A percentile compares a stretch with the other conserved stretches of the same genome.
These are phyloP conservation scores for Xanthia togata DNA, from an alignment of 2,888 invertebrate genomes.

Conservation along the genomic window DNA sequence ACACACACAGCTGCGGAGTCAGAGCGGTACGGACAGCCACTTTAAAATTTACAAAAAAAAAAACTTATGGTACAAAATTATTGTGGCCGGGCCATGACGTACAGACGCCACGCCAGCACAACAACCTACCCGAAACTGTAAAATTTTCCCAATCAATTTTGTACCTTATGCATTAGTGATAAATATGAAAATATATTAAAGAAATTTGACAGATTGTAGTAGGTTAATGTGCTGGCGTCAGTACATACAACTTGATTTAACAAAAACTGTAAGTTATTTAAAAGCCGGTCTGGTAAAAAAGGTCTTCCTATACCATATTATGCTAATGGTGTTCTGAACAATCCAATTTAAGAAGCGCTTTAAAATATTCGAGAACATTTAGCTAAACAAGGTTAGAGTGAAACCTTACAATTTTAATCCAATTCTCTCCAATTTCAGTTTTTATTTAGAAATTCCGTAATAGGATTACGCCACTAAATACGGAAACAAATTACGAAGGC, in stretches of 20 bases:
- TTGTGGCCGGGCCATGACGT: background rate
- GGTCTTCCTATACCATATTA: background rate
- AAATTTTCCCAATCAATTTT: too few relatives aligned
- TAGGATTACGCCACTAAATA: conserved; percentile 30
- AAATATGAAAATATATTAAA: too few relatives aligned
- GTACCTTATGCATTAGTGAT: too few relatives aligned
- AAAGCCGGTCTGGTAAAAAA: conserved; percentile 26
- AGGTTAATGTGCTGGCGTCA: too few relatives aligned
- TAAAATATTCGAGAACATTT: conserved; percentile 49
- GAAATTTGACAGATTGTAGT: too few relatives aligned
- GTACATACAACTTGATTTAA: conserved; percentile 18
- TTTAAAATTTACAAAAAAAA: conserved; percentile 1
- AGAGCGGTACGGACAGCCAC: background rate
- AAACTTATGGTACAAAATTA: background rate
- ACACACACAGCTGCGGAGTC: background rate
- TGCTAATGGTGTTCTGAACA: conserved; percentile 15
- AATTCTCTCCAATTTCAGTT: conserved; percentile 51
- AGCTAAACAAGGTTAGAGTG: conserved; percentile 52
- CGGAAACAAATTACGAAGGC: conserved; percentile 2
- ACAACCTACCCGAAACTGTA: too few relatives aligned
- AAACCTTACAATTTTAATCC: conserved; percentile 60
- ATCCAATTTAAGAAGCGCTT: conserved; percentile 48
- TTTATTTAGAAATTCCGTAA: conserved; percentile 35
- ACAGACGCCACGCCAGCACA: too few relatives aligned
- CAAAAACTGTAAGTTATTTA: conserved; percentile 37